Percentiles rank a stretch among this genome's conserved stretches.
Evolutionary conservation across 2,888 invertebrate genomes (phyloP).

Genomic region (Parnassius apollo): DNA sequence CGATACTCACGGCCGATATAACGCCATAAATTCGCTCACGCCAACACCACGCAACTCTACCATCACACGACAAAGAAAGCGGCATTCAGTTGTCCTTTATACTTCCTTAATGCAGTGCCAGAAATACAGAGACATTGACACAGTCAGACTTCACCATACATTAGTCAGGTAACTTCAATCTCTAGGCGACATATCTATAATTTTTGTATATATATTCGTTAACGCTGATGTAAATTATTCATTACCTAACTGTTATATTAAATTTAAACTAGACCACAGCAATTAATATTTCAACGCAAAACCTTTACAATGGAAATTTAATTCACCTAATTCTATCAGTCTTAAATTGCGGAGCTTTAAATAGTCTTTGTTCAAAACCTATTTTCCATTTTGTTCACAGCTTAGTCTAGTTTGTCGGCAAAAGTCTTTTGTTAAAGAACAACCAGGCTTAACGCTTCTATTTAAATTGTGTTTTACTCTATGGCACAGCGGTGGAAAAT

Average conservation of each 20-base stretch:
- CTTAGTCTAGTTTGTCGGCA: conserved; percentile 39
- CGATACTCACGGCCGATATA: too few relatives aligned
- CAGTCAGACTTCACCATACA: too few relatives aligned
- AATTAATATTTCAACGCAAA: conserved; percentile 14
- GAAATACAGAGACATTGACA: too few relatives aligned
- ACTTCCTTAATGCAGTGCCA: too few relatives aligned
- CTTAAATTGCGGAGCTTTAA: conserved; percentile 14
- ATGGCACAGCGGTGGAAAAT: background rate
- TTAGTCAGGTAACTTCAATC: too few relatives aligned
- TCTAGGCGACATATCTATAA: too few relatives aligned
- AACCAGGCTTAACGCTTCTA: conserved; percentile 21
- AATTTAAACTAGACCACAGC: background rate
- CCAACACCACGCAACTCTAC: too few relatives aligned
- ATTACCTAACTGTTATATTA: background rate
- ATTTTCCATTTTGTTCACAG: conserved; percentile 44
- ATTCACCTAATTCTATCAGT: conserved; percentile 27
- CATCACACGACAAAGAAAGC: too few relatives aligned
- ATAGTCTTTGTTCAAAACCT: conserved; percentile 38
- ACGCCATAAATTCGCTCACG: too few relatives aligned
- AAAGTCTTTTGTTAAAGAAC: conserved; percentile 29
- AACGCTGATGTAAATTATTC: background rate
- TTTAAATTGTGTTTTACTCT: conserved; percentile 14
- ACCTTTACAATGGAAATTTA: conserved; percentile 15
- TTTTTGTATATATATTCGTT: background rate
- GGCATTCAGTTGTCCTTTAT: too few relatives aligned